Evolutionary conservation across 2,888 invertebrate genomes (phyloP), one percentile per base, ranked within the genome.

Genomic region (Ichneumoninae sp.): DNA sequence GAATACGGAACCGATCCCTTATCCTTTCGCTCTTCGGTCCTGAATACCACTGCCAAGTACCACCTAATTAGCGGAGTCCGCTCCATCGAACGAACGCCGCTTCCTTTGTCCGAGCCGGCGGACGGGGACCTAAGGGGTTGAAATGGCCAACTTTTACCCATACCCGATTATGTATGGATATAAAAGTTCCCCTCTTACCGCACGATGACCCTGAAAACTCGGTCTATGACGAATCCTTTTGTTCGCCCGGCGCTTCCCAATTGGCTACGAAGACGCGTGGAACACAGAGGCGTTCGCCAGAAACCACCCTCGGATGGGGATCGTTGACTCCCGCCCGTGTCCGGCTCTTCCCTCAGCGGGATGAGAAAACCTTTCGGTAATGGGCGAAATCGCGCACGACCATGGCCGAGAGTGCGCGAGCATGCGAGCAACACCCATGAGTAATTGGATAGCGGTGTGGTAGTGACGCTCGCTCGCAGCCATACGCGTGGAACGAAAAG

Each of bases 401-500:
- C 50, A 71, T 82, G 36, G 75, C 60, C 26, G 54, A 54, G 54
- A 60, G 50, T 60, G 75, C 75, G 77, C 82, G 8, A 76, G 76
- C 81, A 68, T 71, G 79, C 74, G 83, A 40, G 75, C 84, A 82
- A 76, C 82, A 82, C 75, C 84, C 78, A 76, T 86, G 87, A 86
- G 86, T 86, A 86, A 86, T 86, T 87, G 87, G 87, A 85, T 84
- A 85, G 85, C 82, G 71, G 86, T 86, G 86, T 86, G 87, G 86
- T 86, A 83, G 87, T 87, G 86, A 86, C 86, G 86, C 87, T 85
- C 76, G 84, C 86, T 84, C 82, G 89, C 88, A 92, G 89, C 89
- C 90, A 91, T 91, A 91, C 91, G 91, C 91, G 90, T 92, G 92
- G 91, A 92, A 92, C 91, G 92, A 91, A 91, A 92, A 92, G 92